Evolutionary conservation across 2,113 vertebrate genomes (phyloP).

Genomic region (Vombatus ursinus): DNA sequence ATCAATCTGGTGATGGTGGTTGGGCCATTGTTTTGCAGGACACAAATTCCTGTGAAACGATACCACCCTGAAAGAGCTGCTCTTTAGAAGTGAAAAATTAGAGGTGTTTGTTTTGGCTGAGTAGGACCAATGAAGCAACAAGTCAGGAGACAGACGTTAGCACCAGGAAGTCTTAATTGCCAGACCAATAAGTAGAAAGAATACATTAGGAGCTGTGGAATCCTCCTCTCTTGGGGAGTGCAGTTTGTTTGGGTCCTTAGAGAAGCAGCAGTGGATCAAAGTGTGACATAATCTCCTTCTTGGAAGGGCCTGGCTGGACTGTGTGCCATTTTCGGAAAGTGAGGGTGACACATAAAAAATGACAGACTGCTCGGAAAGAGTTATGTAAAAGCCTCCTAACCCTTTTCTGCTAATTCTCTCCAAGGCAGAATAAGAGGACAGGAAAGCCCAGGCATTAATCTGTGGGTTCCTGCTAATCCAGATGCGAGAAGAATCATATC

Average conservation of each 20-base stretch:
- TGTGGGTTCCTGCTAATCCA: slow-evolving; percentile 2
- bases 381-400: slow-evolving; percentile 49
- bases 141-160: neutral
- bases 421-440: slow-evolving; percentile 6
- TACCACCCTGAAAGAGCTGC: slow-evolving; percentile 46
- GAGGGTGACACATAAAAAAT: slow-evolving; percentile 51
- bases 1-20: neutral
- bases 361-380: slow-evolving; percentile 53
- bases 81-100: slow-evolving; percentile 2
- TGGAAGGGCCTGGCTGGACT: slow-evolving; percentile 67
- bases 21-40: slow-evolving; percentile 6
- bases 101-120: slow-evolving; percentile 26
- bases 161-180: neutral
- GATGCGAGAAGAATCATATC: neutral
- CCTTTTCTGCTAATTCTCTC: slow-evolving; percentile 42
- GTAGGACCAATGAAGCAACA: neutral
- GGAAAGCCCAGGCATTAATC: slow-evolving; percentile 8
- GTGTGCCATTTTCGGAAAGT: slow-evolving; percentile 67
- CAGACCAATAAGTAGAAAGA: neutral
- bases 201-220: neutral
- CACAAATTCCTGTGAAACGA: neutral
- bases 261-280: slow-evolving; percentile 13
- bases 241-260: slow-evolving; percentile 55
- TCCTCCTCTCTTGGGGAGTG: slow-evolving; percentile 12
- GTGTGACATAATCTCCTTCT: slow-evolving; percentile 67